phyloP scores from a whole-genome alignment of 1,140 invertebrate species.

The Bursaphelenchus mucronatus region DNA sequence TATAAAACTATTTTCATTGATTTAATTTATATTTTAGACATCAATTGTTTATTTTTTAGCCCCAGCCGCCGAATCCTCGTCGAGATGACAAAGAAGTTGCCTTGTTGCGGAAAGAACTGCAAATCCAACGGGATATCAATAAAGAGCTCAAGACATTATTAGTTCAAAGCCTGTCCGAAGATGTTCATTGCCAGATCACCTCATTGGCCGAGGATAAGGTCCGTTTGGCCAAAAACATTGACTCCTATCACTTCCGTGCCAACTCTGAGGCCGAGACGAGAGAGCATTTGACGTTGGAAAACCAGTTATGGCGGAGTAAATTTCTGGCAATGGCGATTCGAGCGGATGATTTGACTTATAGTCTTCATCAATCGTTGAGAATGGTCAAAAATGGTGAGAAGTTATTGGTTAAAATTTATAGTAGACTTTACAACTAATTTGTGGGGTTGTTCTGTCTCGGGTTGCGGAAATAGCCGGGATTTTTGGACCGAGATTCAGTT shows the following conservation, averaged over 20 bases:
- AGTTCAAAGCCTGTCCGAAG: conserved; percentile 2
- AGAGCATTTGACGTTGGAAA: conserved; percentile 8
- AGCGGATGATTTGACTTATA: conserved; percentile 17
- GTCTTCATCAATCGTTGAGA: conserved; percentile 10
- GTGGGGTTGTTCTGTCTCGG: too few relatives aligned
- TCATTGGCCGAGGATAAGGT: conserved; percentile 18
- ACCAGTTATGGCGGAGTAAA: conserved; percentile 16
- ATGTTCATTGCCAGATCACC: conserved; percentile 7
- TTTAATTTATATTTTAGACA: too few relatives aligned
- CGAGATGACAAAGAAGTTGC: not conserved
- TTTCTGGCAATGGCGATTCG: conserved; percentile 18
- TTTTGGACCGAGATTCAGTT: not conserved
- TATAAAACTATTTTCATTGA: not conserved
- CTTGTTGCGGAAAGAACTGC: not conserved
- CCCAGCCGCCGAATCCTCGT: not conserved
- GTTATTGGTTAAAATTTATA: not conserved
- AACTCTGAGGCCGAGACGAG: conserved; percentile 3
- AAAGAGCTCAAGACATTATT: conserved; percentile 9
- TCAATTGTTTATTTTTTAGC: not conserved
- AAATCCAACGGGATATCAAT: conserved; percentile 5
- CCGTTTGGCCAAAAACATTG: conserved; percentile 18
- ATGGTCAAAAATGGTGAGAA: conserved; percentile 7
- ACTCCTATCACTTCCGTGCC: conserved; percentile 2
- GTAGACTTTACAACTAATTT: too few relatives aligned
- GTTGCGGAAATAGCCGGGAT: too few relatives aligned